A percentile compares a stretch with the other conserved stretches of the same genome.
Conservation (phyloP, 2,888 invertebrate genomes). For the Falcaria lacertinaria region DNA sequence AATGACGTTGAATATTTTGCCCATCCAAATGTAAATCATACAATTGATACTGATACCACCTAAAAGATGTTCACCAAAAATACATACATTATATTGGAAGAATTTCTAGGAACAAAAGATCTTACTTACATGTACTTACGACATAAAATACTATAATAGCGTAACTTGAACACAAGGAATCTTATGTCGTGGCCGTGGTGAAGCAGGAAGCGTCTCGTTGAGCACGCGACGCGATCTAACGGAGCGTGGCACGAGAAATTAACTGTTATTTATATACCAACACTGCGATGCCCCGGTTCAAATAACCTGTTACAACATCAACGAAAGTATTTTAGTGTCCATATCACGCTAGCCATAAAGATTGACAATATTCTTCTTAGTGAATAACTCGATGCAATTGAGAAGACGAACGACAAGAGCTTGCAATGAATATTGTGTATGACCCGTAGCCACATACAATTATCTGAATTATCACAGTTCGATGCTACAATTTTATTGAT, state of each 20-base stretch:
- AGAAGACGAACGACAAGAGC: too few species aligned
- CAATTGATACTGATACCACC: too few species aligned
- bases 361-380: slow-evolving; percentile 1
- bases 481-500: not conserved
- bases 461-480: not conserved
- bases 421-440: too few species aligned
- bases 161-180: slow-evolving; percentile 36
- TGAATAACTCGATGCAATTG: too few species aligned
- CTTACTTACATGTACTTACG: too few species aligned
- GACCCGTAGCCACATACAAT: too few species aligned
- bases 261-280: slow-evolving; percentile 69
- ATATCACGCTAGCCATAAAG: slow-evolving; percentile 27
- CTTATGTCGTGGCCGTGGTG: slow-evolving; percentile 39
- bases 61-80: too few species aligned
- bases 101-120: slow-evolving; percentile 40
- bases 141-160: slow-evolving; percentile 10
- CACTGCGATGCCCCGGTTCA: slow-evolving; percentile 44
- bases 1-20: too few species aligned
- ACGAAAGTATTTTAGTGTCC: slow-evolving; percentile 55
- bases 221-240: slow-evolving; percentile 70
- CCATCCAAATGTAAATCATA: too few species aligned
- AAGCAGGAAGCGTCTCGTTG: slow-evolving; percentile 61
- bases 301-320: slow-evolving; percentile 60
- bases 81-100: too few species aligned
- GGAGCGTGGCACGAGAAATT: slow-evolving; percentile 74